Percentiles rank a stretch among this genome's conserved stretches.
phyloP scores from a whole-genome alignment of 2,888 invertebrate species.

The Crematogaster levior region DNA sequence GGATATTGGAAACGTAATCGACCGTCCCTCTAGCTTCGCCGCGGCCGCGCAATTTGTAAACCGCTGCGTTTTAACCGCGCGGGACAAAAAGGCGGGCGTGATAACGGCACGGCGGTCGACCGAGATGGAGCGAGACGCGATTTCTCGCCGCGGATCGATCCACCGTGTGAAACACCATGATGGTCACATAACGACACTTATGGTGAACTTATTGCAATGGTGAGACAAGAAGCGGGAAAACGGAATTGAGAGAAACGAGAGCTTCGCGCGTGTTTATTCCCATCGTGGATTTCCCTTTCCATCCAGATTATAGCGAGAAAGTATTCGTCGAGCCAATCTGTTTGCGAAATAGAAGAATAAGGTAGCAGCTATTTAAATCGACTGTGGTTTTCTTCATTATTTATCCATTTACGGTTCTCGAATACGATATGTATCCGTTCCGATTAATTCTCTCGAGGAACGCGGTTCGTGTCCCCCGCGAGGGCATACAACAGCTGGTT shows the following conservation, averaged over 20 bases:
- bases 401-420: background rate
- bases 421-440: background rate
- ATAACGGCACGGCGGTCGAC: conserved; percentile 40
- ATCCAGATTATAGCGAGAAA: background rate
- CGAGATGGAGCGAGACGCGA: conserved; percentile 27
- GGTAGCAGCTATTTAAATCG: background rate
- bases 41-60: conserved; percentile 45
- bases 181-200: conserved; percentile 40
- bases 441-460: background rate
- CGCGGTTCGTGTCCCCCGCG: background rate
- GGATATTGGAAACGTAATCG: conserved; percentile 51
- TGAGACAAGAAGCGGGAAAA: conserved; percentile 11
- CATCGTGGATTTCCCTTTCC: background rate
- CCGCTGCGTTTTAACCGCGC: conserved; percentile 34
- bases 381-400: background rate
- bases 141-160: conserved; percentile 33
- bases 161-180: conserved; percentile 36
- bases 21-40: background rate
- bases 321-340: background rate
- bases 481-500: background rate
- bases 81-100: conserved; percentile 25
- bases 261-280: background rate
- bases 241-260: conserved; percentile 9
- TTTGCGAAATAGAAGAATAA: background rate
- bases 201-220: background rate